Conservation (phyloP, 2,888 invertebrate species). For the Oscheius sp. region DNA sequence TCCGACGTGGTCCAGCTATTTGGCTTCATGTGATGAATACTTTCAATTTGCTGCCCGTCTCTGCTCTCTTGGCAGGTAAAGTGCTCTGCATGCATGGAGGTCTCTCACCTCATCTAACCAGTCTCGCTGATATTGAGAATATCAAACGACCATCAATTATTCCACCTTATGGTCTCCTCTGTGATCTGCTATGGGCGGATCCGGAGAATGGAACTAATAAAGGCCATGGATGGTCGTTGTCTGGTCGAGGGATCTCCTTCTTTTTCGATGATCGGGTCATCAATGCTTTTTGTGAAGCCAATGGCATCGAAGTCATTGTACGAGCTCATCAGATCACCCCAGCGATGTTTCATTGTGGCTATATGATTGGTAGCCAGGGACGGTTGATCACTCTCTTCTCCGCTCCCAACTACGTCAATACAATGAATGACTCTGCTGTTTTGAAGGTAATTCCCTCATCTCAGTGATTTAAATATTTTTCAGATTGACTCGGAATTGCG, state of each 20-base stretch:
- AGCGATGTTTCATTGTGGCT: conserved; percentile 89
- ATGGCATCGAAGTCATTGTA: conserved; percentile 95
- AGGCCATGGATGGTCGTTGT: conserved; percentile 18
- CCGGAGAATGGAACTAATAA: conserved; percentile 72
- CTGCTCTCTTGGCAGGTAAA: conserved; percentile 51
- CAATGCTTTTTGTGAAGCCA: conserved; percentile 91
- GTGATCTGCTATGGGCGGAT: conserved; percentile 92
- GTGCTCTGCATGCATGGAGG: conserved; percentile 66
- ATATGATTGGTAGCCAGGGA: conserved; percentile 97
- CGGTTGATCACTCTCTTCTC: conserved; percentile 97
- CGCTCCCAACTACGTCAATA: conserved; percentile 81
- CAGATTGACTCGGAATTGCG: conserved; percentile 8
- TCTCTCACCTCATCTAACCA: conserved; percentile 53
- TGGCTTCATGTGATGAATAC: conserved; percentile 57
- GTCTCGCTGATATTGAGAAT: conserved; percentile 47
- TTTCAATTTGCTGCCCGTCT: conserved; percentile 61
- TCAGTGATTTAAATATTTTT: background rate
- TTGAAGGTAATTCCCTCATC: background rate
- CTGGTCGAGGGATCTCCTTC: conserved; percentile 88
- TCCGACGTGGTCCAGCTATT: conserved; percentile 29
- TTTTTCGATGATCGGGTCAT: conserved; percentile 97
- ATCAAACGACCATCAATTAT: conserved; percentile 25
- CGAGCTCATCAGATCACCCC: conserved; percentile 87
- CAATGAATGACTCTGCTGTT: conserved; percentile 26
- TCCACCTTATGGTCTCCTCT: conserved; percentile 81